Evolutionary conservation across 1,140 invertebrate species (phyloP).

Genomic region (Physella acuta): DNA sequence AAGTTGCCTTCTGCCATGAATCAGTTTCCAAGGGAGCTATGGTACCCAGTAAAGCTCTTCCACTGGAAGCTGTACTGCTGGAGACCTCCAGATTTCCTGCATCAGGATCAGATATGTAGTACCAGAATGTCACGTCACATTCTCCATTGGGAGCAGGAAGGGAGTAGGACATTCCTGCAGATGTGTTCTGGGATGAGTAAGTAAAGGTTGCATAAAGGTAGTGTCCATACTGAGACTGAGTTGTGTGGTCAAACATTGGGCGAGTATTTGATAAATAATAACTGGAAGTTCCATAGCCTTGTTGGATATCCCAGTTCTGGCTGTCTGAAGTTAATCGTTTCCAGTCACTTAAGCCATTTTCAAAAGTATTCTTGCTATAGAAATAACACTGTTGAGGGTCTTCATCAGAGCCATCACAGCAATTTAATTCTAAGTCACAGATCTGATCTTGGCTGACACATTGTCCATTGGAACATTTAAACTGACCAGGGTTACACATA

Average conservation of each 20-base stretch:
- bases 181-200: not conserved
- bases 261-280: not conserved
- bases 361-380: conserved; percentile 62
- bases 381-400: conserved; percentile 55
- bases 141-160: conserved; percentile 8
- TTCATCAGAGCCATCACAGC: conserved; percentile 53
- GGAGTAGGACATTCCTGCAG: not conserved
- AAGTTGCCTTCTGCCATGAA: not conserved
- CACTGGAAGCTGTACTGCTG: conserved; percentile 23
- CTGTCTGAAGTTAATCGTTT: not conserved
- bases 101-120: conserved; percentile 73
- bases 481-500: conserved; percentile 51
- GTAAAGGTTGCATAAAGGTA: not conserved
- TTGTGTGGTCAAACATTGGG: conserved; percentile 9
- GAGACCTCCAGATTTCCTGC: conserved; percentile 44
- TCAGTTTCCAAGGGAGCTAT: not conserved
- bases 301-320: not conserved
- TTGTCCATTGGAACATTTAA: conserved; percentile 56
- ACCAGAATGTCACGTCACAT: conserved; percentile 66
- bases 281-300: not conserved
- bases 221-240: conserved; percentile 15
- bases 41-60: not conserved
- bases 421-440: conserved; percentile 50
- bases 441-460: conserved; percentile 37
- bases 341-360: conserved; percentile 40